Base-by-base conservation (phyloP, 2,888 invertebrate species). In the Eupithecia pulchellata region DNA sequence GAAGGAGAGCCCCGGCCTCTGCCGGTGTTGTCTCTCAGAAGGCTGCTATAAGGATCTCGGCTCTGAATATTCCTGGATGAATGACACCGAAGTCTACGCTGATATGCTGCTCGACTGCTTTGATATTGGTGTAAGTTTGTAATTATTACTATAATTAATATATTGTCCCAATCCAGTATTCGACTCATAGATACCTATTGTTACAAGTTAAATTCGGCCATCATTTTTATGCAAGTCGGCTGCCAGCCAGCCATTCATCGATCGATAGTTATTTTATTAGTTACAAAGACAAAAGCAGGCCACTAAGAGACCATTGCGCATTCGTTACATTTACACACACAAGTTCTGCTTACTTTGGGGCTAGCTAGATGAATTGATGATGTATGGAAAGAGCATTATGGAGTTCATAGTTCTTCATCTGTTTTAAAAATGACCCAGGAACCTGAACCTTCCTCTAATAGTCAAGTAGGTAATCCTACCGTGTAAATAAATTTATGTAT, bases 11-110 rank as follows among this genome's bases (percentile, higher is more conserved):
- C 93, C 93, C 66, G 93, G 93, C 60, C 81, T 94, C 0, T 94
- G 94, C 89, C 92, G 94, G 84, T 94, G 94, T 78, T 94, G 94
- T 76, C 86, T 94, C 3, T 93, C 93, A 0, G 94, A 94, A 78
- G 94, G 94, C 39, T 93, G 93, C 72, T 94, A 94, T 79, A 94
- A 94, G 71, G 93, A 93, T 71, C 78, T 94, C 68, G 88, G 91
- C 0, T 81, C 89, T 0, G 93, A 93, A 71, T 93, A 94, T 69
- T 81, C 81, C 69, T 94, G 94, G 94, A 92, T 94, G 92, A 90
- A 86, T 55, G 93, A 93, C 32, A 90, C 86, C 1, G 94, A 94
- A 81, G 85, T 94, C n/a, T 94, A 94, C 70, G 93, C 93, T 2
- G 93, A 93, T 83, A 93, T 94, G 91, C 78, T 94, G 9, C 78